Evolutionary conservation across 2,113 vertebrate genomes (phyloP).

Genomic region (Eptesicus fuscus): DNA sequence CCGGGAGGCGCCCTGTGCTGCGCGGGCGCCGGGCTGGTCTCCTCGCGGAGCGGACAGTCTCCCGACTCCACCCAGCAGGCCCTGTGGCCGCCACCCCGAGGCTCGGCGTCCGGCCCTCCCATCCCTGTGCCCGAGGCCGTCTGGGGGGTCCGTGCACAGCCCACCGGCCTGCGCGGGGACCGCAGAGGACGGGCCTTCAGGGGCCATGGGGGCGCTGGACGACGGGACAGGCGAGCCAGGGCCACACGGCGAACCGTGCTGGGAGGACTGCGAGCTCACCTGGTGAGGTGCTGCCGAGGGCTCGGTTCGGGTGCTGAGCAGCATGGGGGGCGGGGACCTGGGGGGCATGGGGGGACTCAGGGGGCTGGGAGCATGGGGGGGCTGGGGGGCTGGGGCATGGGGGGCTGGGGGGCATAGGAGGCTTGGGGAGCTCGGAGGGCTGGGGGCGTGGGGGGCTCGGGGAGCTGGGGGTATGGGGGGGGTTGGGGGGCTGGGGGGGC

Average conservation of each 20-base stretch:
- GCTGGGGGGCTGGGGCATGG: no score
- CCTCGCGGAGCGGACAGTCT: not conserved
- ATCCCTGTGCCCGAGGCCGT: not conserved
- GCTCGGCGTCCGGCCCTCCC: not conserved
- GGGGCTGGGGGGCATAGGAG: no score
- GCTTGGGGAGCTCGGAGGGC: no score
- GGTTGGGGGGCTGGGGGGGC: no score
- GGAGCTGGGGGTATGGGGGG: no score
- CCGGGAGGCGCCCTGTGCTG: not conserved
- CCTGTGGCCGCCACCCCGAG: rapidly evolving
- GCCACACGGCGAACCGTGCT: not conserved
- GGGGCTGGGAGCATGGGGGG: no score
- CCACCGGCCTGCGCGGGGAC: not conserved
- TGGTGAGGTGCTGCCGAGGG: not conserved
- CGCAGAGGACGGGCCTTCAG: not conserved
- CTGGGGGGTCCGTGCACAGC: not conserved
- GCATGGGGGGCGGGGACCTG: not conserved
- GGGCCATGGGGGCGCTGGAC: no score
- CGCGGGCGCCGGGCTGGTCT: not conserved
- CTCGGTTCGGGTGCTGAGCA: not conserved
- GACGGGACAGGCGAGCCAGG: no score
- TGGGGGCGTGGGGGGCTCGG: no score
- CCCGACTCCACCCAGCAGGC: no score
- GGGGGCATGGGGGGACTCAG: no score
- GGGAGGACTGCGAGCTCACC: not conserved